Conservation (phyloP, 1,140 invertebrate genomes). For the Halictus rubicundus region DNA sequence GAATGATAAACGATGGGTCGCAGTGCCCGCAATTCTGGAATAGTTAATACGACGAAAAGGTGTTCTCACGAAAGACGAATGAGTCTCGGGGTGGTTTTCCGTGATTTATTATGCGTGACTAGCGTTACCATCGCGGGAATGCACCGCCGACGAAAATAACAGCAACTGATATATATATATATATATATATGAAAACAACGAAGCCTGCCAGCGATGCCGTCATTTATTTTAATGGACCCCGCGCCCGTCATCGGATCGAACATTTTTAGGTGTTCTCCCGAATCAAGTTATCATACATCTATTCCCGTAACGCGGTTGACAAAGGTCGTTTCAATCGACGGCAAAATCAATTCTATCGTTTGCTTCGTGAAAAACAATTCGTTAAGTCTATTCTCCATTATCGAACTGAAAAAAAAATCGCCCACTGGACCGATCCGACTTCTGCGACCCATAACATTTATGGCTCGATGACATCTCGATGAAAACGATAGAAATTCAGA, state of each 20-base stretch:
- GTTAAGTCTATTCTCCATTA: not conserved
- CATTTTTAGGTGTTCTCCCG: not conserved
- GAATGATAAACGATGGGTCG: constrained; percentile 18
- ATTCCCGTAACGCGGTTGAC: not conserved
- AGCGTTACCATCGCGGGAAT: not conserved
- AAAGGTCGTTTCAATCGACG: not conserved
- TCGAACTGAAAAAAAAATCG: too few relatives aligned
- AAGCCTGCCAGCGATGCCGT: too few relatives aligned
- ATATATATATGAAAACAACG: not conserved
- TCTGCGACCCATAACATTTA: too few relatives aligned
- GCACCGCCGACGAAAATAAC: constrained; percentile 2
- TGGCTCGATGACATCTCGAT: too few relatives aligned
- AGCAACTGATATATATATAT: too few relatives aligned
- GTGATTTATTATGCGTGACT: constrained; percentile 26
- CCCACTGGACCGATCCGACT: too few relatives aligned
- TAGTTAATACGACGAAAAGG: constrained; percentile 29
- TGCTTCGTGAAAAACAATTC: not conserved
- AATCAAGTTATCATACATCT: not conserved
- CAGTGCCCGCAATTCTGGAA: constrained; percentile 1
- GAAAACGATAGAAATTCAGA: too few relatives aligned
- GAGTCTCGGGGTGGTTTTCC: constrained; percentile 7
- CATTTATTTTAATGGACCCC: not conserved
- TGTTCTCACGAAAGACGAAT: constrained; percentile 26
- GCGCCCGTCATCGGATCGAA: not conserved
- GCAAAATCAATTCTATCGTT: not conserved